Conservation (phyloP, 2,113 vertebrate species). For the Anhinga rufa region DNA sequence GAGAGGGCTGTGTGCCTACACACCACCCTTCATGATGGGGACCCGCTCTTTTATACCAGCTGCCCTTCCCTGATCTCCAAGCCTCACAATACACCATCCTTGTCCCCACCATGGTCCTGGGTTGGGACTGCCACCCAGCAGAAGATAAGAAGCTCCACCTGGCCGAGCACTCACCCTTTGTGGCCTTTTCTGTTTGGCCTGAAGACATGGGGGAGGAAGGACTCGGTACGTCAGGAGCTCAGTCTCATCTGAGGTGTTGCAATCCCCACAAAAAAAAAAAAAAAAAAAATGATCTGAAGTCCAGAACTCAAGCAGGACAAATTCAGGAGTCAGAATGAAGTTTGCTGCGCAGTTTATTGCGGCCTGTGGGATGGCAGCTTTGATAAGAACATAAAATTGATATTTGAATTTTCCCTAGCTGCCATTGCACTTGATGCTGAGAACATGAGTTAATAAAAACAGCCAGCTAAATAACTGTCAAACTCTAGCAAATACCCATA, state of each 20-base stretch:
- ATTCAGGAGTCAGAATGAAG: neutral
- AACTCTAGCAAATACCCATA: conserved; percentile 66
- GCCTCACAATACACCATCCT: rapidly evolving
- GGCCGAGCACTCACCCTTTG: rapidly evolving
- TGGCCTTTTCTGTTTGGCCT: neutral
- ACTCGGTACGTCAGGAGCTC: rapidly evolving
- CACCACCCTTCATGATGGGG: rapidly evolving
- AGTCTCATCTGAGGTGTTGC: neutral
- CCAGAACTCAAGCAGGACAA: neutral
- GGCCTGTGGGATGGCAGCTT: conserved; percentile 1
- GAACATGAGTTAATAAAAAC: conserved; percentile 69
- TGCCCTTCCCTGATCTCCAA: neutral
- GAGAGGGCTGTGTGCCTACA: neutral
- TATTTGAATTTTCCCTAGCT: conserved; percentile 62
- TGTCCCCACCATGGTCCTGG: rapidly evolving
- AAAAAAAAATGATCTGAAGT: neutral
- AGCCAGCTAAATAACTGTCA: conserved; percentile 72
- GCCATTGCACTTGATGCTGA: conserved; percentile 52
- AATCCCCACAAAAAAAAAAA: neutral
- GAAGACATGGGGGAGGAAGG: neutral
- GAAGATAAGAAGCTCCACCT: rapidly evolving
- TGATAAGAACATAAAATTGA: conserved; percentile 47
- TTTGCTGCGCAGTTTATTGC: conserved; percentile 2
- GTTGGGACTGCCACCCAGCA: neutral
- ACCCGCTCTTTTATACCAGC: neutral